phyloP scores from a whole-genome alignment of 2,797 vertebrate genomes.

The Atherinosoma microstoma region DNA sequence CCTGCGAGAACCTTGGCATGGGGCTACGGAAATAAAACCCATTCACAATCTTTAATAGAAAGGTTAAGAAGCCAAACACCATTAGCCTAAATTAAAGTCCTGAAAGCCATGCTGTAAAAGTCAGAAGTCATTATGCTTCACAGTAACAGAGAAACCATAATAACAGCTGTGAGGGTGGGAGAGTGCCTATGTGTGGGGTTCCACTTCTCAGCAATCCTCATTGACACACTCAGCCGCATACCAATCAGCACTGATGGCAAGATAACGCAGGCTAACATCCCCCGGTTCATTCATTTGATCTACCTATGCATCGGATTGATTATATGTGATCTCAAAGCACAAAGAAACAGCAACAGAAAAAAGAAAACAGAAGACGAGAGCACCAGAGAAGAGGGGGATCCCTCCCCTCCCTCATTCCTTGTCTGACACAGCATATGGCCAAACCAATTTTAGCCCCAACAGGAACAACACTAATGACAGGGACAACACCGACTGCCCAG shows the following conservation, averaged over 20 bases:
- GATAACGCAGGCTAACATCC: constrained; percentile 58
- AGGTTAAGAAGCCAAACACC: constrained; percentile 74
- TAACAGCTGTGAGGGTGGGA: constrained; percentile 67
- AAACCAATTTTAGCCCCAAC: constrained; percentile 61
- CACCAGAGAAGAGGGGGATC: constrained; percentile 51
- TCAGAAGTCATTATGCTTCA: constrained; percentile 63
- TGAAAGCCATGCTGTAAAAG: constrained; percentile 65
- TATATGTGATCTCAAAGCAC: constrained; percentile 27
- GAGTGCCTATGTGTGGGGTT: constrained; percentile 71
- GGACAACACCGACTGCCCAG: constrained; percentile 51
- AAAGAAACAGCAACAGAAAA: constrained; percentile 38
- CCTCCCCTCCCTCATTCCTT: constrained; percentile 52
- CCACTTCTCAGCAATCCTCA: constrained; percentile 77
- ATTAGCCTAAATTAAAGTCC: constrained; percentile 67
- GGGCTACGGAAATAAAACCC: constrained; percentile 62
- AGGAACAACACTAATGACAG: constrained; percentile 61
- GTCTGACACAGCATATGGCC: constrained; percentile 68
- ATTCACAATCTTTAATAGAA: constrained; percentile 62
- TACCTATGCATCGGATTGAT: constrained; percentile 40
- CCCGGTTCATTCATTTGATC: constrained; percentile 55
- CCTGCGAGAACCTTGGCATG: constrained; percentile 60
- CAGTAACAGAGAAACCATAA: constrained; percentile 64
- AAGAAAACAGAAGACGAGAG: constrained; percentile 25
- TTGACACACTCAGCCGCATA: constrained; percentile 80
- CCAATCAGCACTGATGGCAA: constrained; percentile 73